phyloP scores from a whole-genome alignment of 1,140 invertebrate species.

The Neotoxoptera formosana region DNA sequence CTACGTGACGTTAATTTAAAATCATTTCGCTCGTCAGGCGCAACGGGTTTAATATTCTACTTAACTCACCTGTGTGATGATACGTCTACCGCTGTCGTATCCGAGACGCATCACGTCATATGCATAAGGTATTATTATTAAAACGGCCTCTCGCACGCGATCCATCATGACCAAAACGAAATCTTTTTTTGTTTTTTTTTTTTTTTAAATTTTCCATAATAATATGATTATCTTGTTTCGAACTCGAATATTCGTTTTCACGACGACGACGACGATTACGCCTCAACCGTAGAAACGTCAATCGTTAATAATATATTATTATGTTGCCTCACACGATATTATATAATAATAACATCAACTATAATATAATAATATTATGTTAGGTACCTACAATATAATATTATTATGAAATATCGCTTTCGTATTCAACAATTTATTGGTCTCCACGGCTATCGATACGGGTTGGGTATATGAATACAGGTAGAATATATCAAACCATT shows the following conservation, averaged over 20 bases:
- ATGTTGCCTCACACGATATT: background rate
- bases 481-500: background rate
- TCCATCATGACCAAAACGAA: background rate
- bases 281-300: background rate
- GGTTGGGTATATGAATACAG: background rate
- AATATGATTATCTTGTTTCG: background rate
- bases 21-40: background rate
- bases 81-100: background rate
- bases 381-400: too few relatives aligned
- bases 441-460: background rate
- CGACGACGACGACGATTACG: background rate
- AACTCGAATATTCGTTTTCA: background rate
- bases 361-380: background rate
- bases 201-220: background rate
- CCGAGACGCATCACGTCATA: background rate
- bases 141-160: background rate
- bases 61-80: background rate
- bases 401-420: background rate
- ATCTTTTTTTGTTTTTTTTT: background rate
- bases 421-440: background rate
- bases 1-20: slow-evolving; percentile 19
- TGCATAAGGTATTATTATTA: background rate
- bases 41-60: background rate
- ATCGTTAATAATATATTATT: background rate
- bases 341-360: background rate